Evolutionary conservation across 2,888 invertebrate genomes (phyloP).

Genomic region (Ophioninae sp.): DNA sequence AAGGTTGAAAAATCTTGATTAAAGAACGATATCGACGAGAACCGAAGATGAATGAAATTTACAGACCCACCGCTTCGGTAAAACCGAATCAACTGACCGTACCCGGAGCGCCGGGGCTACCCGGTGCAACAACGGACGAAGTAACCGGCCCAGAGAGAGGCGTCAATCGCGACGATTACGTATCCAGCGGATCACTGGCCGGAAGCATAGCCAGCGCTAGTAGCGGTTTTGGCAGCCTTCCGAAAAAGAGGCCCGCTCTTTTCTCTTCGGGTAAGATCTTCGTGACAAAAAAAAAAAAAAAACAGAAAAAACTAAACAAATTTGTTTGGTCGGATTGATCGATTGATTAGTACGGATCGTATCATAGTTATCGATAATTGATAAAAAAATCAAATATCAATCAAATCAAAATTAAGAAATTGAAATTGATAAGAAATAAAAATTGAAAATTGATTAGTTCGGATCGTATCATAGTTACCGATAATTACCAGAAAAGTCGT

Average conservation of each 20-base stretch:
- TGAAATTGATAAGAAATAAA: no score
- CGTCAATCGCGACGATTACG: slow-evolving; percentile 82
- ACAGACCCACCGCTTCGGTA: slow-evolving; percentile 85
- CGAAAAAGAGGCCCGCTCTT: slow-evolving; percentile 87
- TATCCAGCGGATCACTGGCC: slow-evolving; percentile 83
- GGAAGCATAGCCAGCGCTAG: slow-evolving; percentile 88
- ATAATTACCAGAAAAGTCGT: no score
- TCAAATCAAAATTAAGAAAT: no score
- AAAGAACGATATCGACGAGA: background rate
- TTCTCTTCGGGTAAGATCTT: slow-evolving; percentile 81
- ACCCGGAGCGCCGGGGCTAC: slow-evolving; percentile 76
- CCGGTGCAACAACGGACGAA: slow-evolving; percentile 75
- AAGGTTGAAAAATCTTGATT: background rate
- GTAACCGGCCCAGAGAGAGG: slow-evolving; percentile 78
- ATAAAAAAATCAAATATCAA: no score
- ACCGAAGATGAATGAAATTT: slow-evolving; percentile 36
- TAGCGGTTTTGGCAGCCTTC: slow-evolving; percentile 93
- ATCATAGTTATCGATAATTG: no score
- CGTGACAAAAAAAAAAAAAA: background rate
- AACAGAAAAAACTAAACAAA: no score
- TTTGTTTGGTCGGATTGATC: no score
- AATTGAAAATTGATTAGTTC: no score
- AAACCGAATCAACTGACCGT: slow-evolving; percentile 83
- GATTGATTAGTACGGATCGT: no score
- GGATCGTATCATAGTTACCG: no score